phyloP scores from a whole-genome alignment of 2,888 invertebrate species.

The Folsomia manolachei region DNA sequence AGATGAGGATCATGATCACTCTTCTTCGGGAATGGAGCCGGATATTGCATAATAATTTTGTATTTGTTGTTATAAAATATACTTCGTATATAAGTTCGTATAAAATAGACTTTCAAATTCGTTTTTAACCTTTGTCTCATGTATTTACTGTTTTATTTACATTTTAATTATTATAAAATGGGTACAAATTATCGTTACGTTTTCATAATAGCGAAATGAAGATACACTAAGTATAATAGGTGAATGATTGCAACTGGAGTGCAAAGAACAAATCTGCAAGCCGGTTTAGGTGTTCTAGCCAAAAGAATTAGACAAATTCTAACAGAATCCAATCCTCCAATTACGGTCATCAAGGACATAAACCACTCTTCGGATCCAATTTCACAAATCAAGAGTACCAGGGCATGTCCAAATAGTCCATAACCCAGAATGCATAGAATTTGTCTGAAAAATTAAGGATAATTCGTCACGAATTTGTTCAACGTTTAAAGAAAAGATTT shows the following conservation, averaged over 20 bases:
- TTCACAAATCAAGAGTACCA: slow-evolving; percentile 55
- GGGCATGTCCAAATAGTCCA: slow-evolving; percentile 56
- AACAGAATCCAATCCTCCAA: slow-evolving; percentile 57
- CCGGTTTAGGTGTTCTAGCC: slow-evolving; percentile 56
- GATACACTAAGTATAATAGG: slow-evolving; percentile 57
- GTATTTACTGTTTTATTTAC: too few relatives aligned
- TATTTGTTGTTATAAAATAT: too few relatives aligned
- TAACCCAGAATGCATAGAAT: slow-evolving; percentile 57
- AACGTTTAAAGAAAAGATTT: not conserved
- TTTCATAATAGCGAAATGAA: slow-evolving; percentile 59
- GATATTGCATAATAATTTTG: not conserved
- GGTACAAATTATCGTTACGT: not conserved
- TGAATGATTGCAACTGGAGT: slow-evolving; percentile 56
- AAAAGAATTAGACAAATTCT: slow-evolving; percentile 57
- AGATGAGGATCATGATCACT: slow-evolving; percentile 63
- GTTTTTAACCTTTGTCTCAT: too few relatives aligned
- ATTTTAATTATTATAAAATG: too few relatives aligned
- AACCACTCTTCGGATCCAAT: slow-evolving; percentile 57
- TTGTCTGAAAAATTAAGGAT: slow-evolving; percentile 51
- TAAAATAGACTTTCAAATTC: too few relatives aligned
- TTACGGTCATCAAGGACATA: slow-evolving; percentile 55
- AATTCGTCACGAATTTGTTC: not conserved
- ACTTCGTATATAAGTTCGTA: too few relatives aligned
- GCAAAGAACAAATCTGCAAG: slow-evolving; percentile 57
- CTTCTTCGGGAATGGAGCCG: slow-evolving; percentile 50